phyloP scores from a whole-genome alignment of 1,140 invertebrate species.

The Melanaphis sacchari region DNA sequence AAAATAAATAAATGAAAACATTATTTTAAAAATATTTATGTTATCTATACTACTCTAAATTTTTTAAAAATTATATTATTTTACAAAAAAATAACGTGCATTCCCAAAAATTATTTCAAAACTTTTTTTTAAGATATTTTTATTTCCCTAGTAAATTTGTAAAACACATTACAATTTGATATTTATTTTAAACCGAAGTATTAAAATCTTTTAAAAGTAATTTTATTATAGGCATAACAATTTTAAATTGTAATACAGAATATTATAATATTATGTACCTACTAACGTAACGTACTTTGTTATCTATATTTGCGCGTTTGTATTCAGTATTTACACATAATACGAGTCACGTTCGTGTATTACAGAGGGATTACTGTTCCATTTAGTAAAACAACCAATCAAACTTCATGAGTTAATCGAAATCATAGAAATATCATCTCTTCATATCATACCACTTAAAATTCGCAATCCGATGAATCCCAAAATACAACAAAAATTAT shows the following conservation, averaged over 20 bases:
- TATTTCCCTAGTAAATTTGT: not conserved
- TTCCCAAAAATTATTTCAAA: too few species aligned
- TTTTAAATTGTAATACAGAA: not conserved
- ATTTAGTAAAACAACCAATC: constrained; percentile 26
- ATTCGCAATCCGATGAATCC: not conserved
- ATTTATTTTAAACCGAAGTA: too few species aligned
- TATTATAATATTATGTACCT: not conserved
- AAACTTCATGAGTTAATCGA: constrained; percentile 5
- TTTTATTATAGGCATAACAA: not conserved
- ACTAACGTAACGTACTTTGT: not conserved
- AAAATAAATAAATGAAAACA: too few species aligned
- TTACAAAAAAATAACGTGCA: too few species aligned
- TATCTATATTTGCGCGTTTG: not conserved
- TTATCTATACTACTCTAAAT: too few species aligned
- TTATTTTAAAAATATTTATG: too few species aligned
- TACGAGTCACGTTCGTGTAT: not conserved
- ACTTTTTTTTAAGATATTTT: not conserved
- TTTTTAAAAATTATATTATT: too few species aligned
- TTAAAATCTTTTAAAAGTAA: not conserved
- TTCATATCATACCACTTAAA: not conserved
- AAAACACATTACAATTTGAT: not conserved
- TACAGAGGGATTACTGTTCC: not conserved
- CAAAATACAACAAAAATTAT: not conserved
- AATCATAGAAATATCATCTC: not conserved
- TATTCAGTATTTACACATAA: not conserved